Percentiles rank a stretch among this genome's conserved stretches.
Evolutionary conservation across 2,797 vertebrate genomes (phyloP).

Genomic region (Notamacropus eugenii): DNA sequence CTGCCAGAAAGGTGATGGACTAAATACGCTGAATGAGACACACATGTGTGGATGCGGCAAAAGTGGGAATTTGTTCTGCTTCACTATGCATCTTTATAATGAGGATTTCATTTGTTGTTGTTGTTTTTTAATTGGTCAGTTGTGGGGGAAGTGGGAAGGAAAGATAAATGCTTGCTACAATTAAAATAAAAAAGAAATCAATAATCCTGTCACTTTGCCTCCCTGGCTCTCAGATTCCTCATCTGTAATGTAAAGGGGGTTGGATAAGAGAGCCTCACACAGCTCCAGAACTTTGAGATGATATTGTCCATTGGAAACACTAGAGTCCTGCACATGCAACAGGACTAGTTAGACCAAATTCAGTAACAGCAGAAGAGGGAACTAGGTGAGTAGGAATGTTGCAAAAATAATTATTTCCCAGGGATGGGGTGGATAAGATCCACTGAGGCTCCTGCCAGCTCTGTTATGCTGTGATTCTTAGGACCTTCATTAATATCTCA

Average conservation of each 20-base stretch:
- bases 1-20: neutral
- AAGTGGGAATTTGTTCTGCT: neutral
- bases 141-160: neutral
- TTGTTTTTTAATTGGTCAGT: neutral
- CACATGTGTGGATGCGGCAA: neutral
- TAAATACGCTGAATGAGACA: neutral
- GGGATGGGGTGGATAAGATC: neutral
- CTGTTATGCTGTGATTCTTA: neutral
- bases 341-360: neutral
- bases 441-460: neutral
- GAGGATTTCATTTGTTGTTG: neutral
- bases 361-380: neutral
- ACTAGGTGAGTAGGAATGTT: neutral
- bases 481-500: neutral
- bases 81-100: neutral
- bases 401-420: neutral
- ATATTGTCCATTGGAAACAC: neutral
- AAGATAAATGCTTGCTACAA: neutral
- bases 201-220: neutral
- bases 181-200: neutral
- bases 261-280: neutral
- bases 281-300: neutral
- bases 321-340: neutral
- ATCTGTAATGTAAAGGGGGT: neutral
- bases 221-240: neutral